phyloP scores from a whole-genome alignment of 2,797 vertebrate genomes.

The Rhodeus uyekii region DNA sequence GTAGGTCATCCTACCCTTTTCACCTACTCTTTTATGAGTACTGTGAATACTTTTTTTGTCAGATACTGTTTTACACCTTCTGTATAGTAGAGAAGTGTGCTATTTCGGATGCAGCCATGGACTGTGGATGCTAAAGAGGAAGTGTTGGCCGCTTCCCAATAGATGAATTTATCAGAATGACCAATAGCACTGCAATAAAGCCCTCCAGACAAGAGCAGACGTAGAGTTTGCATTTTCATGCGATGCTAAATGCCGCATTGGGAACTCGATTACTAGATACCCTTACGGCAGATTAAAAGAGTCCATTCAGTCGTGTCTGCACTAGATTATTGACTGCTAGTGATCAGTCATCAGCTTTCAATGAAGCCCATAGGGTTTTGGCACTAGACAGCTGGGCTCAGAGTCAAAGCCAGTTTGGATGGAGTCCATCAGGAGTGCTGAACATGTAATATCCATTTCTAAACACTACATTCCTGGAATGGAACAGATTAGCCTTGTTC shows the following conservation, averaged over 20 bases:
- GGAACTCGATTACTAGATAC: conserved; percentile 16
- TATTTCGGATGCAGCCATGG: no score
- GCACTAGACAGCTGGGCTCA: conserved; percentile 19
- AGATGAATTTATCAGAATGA: conserved; percentile 18
- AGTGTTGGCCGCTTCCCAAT: conserved; percentile 18
- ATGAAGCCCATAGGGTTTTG: conserved; percentile 2
- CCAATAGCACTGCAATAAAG: conserved; percentile 26
- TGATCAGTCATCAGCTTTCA: conserved; percentile 36
- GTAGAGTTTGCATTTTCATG: conserved; percentile 13
- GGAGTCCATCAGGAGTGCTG: conserved; percentile 31
- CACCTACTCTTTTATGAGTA: no score
- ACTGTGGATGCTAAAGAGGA: background rate
- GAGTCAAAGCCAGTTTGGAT: conserved; percentile 35
- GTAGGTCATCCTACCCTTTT: no score
- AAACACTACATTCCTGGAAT: conserved; percentile 45
- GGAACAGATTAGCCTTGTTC: conserved; percentile 34
- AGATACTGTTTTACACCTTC: background rate
- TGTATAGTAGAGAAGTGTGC: background rate
- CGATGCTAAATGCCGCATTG: conserved; percentile 9
- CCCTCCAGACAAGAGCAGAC: conserved; percentile 22
- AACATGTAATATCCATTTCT: conserved; percentile 42
- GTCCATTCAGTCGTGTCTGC: background rate
- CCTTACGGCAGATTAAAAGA: conserved; percentile 42
- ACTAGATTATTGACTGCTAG: conserved; percentile 30
- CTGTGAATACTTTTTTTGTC: no score